Evolutionary conservation across 1,140 invertebrate species (phyloP).

Genomic region (Andricus grossulariae): DNA sequence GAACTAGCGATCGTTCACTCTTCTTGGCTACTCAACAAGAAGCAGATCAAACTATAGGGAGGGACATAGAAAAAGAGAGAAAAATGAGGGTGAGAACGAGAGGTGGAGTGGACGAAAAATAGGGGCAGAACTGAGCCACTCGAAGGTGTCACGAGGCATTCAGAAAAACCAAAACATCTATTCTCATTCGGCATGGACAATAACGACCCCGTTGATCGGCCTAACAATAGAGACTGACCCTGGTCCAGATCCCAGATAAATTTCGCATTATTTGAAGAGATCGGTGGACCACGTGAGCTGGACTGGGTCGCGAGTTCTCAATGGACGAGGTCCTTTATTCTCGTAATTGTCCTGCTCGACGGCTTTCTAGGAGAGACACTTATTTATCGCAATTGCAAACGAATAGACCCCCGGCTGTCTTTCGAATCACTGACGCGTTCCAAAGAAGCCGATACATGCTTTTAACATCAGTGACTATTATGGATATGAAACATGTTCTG

Average conservation of each 20-base stretch:
- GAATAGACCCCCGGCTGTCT: slow-evolving; percentile 38
- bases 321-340: slow-evolving; percentile 39
- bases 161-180: slow-evolving; percentile 54
- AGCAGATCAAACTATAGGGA: neutral
- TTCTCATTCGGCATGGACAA: slow-evolving; percentile 47
- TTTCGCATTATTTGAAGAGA: slow-evolving; percentile 52
- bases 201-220: slow-evolving; percentile 55
- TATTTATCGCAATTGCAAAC: slow-evolving; percentile 47
- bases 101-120: neutral
- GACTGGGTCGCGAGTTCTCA: slow-evolving; percentile 10
- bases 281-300: slow-evolving; percentile 27
- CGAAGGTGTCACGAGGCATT: slow-evolving; percentile 56
- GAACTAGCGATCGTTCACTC: slow-evolving; percentile 35
- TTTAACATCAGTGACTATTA: neutral
- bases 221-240: slow-evolving; percentile 46
- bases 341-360: slow-evolving; percentile 44
- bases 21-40: neutral
- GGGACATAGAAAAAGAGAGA: neutral
- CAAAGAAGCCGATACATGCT: slow-evolving; percentile 33
- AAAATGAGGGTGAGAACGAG: slow-evolving; percentile 8
- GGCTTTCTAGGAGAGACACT: slow-evolving; percentile 35
- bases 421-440: slow-evolving; percentile 5
- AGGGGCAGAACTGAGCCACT: slow-evolving; percentile 44
- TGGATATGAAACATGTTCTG: neutral
- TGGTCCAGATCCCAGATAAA: slow-evolving; percentile 48